Conservation (phyloP, 1,140 invertebrate species). For the Heliconius melpomene region DNA sequence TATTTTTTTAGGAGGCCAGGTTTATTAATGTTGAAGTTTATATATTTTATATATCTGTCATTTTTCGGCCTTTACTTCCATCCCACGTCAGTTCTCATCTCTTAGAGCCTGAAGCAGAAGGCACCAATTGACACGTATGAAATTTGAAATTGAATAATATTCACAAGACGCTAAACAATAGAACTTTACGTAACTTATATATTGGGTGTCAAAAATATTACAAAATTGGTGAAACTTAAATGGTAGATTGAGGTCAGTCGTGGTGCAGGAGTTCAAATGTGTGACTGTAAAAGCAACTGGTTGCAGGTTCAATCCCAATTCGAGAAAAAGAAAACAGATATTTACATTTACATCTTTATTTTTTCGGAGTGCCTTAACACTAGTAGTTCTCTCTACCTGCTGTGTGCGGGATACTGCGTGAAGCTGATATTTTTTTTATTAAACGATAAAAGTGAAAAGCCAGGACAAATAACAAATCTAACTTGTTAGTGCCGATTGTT, state of each 20-base stretch:
- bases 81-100: conserved; percentile 71
- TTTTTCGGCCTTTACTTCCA: conserved; percentile 64
- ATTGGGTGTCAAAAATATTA: conserved; percentile 1
- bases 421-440: too few species aligned
- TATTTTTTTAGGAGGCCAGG: conserved; percentile 1
- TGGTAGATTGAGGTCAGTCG: not conserved
- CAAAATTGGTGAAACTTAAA: not conserved
- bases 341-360: too few species aligned
- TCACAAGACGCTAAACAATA: conserved; percentile 66
- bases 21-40: conserved; percentile 52
- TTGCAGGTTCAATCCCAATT: too few species aligned
- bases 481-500: conserved; percentile 28
- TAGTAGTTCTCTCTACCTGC: too few species aligned
- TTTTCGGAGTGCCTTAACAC: too few species aligned
- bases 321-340: too few species aligned
- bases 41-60: conserved; percentile 66
- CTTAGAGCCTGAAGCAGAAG: conserved; percentile 62
- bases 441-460: not conserved
- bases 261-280: too few species aligned
- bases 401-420: too few species aligned
- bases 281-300: too few species aligned
- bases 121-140: conserved; percentile 64
- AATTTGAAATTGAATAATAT: conserved; percentile 66
- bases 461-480: not conserved
- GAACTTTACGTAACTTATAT: conserved; percentile 44